phyloP scores from a whole-genome alignment of 2,113 vertebrate genomes.

The Tringa solitaria region DNA sequence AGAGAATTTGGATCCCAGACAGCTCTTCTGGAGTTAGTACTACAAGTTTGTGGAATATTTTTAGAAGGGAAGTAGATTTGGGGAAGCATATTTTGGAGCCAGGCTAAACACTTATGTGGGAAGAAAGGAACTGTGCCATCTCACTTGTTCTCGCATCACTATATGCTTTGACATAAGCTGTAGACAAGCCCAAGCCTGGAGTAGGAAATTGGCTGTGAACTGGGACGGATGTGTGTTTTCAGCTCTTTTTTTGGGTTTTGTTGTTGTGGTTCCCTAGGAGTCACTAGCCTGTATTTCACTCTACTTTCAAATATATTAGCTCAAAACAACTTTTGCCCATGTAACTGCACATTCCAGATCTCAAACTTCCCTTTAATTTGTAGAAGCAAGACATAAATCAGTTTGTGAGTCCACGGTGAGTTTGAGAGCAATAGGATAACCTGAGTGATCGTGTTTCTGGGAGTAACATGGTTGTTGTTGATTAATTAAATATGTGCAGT shows the following conservation, averaged over 20 bases:
- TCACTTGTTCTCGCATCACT: neutral
- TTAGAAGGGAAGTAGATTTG: neutral
- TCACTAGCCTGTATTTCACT: neutral
- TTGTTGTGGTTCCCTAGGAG: accelerated
- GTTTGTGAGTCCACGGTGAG: neutral
- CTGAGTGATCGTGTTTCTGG: neutral
- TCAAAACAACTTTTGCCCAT: neutral
- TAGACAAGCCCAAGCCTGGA: neutral
- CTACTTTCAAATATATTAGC: neutral
- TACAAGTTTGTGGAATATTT: neutral
- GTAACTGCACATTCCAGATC: neutral
- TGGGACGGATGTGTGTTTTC: neutral
- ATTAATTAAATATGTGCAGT: neutral
- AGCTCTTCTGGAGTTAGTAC: neutral
- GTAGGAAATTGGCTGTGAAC: neutral
- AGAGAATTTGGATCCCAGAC: neutral
- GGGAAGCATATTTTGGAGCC: neutral
- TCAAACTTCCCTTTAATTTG: neutral
- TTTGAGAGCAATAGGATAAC: neutral
- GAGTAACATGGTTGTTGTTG: neutral
- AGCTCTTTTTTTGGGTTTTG: neutral
- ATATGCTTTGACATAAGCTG: neutral
- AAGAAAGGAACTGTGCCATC: neutral
- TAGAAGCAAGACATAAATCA: neutral
- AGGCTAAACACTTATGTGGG: neutral